A percentile compares a stretch with the other conserved stretches of the same genome.
phyloP scores from a whole-genome alignment of 2,113 vertebrate genomes.

The Nicator chloris region DNA sequence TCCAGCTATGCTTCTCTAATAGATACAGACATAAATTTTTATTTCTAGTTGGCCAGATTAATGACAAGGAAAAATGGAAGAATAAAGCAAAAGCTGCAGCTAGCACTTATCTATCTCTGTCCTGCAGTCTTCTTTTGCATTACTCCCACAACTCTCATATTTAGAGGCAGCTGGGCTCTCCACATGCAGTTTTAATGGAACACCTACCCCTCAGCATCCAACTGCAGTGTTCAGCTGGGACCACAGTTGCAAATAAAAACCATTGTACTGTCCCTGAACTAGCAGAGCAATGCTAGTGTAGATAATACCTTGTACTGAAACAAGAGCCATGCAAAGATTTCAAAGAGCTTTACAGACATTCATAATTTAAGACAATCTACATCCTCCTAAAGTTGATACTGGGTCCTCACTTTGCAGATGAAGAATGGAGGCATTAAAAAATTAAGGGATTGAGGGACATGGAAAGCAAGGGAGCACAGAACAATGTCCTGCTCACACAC shows the following conservation, averaged over 20 bases:
- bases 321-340: neutral
- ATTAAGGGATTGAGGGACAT: neutral
- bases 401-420: neutral
- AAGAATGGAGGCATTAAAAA: neutral
- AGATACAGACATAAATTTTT: slow-evolving; percentile 40
- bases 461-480: neutral
- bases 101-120: neutral
- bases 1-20: slow-evolving; percentile 27
- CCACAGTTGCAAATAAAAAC: neutral
- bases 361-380: slow-evolving; percentile 4
- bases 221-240: neutral
- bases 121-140: neutral
- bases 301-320: neutral
- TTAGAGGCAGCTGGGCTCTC: neutral
- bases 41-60: slow-evolving; percentile 18
- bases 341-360: slow-evolving; percentile 16
- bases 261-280: neutral
- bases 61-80: neutral
- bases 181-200: neutral
- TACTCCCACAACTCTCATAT: neutral
- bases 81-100: slow-evolving; percentile 9
- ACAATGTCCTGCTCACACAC: neutral
- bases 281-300: neutral
- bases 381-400: neutral
- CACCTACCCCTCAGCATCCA: neutral